Evolutionary conservation across 2,797 vertebrate genomes (phyloP), one percentile per base, ranked within the genome.

Genomic region (Chromis chromis): DNA sequence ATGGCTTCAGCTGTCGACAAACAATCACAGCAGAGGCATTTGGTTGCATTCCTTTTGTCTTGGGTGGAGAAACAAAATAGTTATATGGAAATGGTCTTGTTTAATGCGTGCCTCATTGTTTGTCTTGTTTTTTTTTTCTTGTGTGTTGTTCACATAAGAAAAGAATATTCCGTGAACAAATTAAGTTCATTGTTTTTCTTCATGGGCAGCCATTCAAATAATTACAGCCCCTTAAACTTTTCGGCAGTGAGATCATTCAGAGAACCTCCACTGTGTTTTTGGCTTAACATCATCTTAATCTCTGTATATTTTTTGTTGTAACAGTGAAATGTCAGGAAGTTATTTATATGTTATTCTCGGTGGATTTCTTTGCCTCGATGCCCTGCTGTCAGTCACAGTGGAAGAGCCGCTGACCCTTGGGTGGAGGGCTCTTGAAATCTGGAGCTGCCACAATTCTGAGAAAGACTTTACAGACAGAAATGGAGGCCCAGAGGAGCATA

Each of bases 1-100:
- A 93, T 89, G 76, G 87, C 84, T 91, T 93, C 94, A 94, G 94
- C 94, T 94, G 93, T 93, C 84, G 82, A 90, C 84, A 83, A 92
- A 92, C 90, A 92, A 91, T 91, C 91, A 68, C 83, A 79, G 85
- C 78, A 77, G 78, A 87, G 88, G 90, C 88, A 92, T 94, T 94
- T 94, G 91, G 89, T 92, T 87, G 87, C 85, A 83, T 89, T 90
- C 88, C 87, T 87, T 91, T 93, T 92, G 91, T 94, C 79, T 79
- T 49, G 33, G 77, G 56, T 66, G 66, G 68, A 67, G 85, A 92
- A 87, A 86, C 86, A 78, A 91, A 90, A 88, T 87, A 25, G 76
- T 78, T 75, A 48, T 76, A 84, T 90, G 84, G 84, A 89, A 86
- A 83, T 70, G 65, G 60, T 55, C 62, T 12, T 77, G 71, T 88